phyloP scores from a whole-genome alignment of 2,797 vertebrate genomes.

The Cichlasoma orientale region DNA sequence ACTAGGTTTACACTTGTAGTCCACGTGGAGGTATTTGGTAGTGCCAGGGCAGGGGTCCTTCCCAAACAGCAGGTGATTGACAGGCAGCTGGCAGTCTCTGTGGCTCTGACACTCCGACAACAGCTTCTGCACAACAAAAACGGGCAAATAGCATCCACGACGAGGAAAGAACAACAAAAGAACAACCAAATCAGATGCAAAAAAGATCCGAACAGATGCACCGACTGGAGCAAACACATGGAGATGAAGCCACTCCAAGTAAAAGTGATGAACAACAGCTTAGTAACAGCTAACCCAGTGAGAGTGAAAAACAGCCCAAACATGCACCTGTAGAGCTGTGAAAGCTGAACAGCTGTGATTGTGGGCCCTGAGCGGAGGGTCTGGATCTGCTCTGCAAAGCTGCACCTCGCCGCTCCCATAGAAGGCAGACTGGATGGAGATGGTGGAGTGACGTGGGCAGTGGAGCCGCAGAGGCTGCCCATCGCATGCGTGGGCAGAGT shows the following conservation, averaged over 20 bases:
- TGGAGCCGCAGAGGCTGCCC: constrained; percentile 88
- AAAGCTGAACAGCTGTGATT: constrained; percentile 85
- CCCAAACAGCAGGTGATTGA: constrained; percentile 94
- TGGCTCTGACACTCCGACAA: constrained; percentile 95
- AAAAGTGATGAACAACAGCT: not conserved
- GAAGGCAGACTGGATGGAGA: constrained; percentile 92
- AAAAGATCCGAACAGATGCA: not conserved
- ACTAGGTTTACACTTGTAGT: constrained; percentile 98
- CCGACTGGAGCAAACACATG: not conserved
- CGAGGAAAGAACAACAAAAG: not conserved
- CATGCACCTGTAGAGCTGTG: constrained; percentile 91
- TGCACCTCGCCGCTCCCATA: constrained; percentile 81
- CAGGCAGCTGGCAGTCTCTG: constrained; percentile 90
- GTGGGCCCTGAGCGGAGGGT: constrained; percentile 17
- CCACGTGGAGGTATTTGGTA: constrained; percentile 93
- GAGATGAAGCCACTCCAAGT: not conserved
- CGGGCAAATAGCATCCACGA: not conserved
- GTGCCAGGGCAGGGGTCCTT: constrained; percentile 93
- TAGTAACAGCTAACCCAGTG: not conserved
- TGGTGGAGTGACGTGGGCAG: constrained; percentile 94
- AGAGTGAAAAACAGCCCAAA: constrained; percentile 8
- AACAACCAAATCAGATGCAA: constrained; percentile 10
- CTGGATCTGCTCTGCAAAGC: constrained; percentile 66
- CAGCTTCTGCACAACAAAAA: constrained; percentile 85
- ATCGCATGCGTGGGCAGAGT: constrained; percentile 90